Conservation (phyloP, 2,113 vertebrate genomes). For the Macaca mulatta region DNA sequence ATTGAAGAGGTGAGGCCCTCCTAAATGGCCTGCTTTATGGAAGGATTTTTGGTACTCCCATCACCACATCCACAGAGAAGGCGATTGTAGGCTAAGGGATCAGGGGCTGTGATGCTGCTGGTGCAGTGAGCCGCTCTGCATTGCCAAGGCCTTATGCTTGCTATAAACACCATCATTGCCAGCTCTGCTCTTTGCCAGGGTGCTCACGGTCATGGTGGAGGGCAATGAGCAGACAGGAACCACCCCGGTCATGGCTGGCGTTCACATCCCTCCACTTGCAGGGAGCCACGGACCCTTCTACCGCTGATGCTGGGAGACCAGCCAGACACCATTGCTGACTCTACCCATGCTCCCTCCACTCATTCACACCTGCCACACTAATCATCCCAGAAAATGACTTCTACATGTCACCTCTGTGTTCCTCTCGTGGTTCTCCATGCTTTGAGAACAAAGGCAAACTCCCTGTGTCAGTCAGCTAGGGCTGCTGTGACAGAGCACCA, state of each 20-base stretch:
- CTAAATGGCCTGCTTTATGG: too few species aligned
- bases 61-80: background rate
- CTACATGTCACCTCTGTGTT: background rate
- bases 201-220: background rate
- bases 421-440: too few species aligned
- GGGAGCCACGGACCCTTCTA: background rate
- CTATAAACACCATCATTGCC: background rate
- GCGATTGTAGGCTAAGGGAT: background rate
- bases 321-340: accelerated
- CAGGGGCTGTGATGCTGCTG: background rate
- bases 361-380: background rate
- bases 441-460: background rate
- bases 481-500: background rate
- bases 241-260: accelerated
- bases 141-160: background rate
- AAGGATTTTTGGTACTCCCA: too few species aligned
- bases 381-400: background rate
- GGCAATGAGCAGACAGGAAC: background rate
- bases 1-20: too few species aligned
- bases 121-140: background rate
- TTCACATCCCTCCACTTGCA: accelerated
- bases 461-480: background rate
- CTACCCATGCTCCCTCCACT: background rate
- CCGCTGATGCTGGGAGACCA: accelerated
- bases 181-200: background rate